Evolutionary conservation across 2,113 vertebrate species (phyloP).

Genomic region (Channa argus): DNA sequence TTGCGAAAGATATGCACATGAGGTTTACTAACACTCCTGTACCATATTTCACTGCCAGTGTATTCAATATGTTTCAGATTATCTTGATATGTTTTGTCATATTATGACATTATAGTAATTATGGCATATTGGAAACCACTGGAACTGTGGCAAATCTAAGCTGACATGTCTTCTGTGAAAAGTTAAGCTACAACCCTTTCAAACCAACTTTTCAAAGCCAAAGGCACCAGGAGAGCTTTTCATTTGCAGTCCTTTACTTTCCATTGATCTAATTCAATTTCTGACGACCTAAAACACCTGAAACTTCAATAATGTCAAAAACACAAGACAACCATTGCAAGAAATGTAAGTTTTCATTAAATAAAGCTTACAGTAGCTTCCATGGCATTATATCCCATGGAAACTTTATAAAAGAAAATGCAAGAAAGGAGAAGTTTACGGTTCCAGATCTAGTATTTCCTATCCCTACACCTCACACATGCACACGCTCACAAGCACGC

Average conservation of each 20-base stretch:
- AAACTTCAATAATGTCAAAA: neutral
- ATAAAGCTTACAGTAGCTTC: constrained; percentile 26
- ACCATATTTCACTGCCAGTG: too few relatives aligned
- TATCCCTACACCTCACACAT: constrained; percentile 7
- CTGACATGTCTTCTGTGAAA: neutral
- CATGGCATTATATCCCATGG: constrained; percentile 31
- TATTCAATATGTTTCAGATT: too few relatives aligned
- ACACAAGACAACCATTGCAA: neutral
- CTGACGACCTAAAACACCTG: neutral
- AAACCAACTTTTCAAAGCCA: neutral
- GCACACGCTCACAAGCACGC: constrained; percentile 1
- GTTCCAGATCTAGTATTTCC: constrained; percentile 16
- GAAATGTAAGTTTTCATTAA: constrained; percentile 11
- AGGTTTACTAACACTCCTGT: too few relatives aligned
- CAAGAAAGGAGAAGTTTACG: constrained; percentile 51
- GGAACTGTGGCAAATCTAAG: neutral
- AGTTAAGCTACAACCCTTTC: neutral
- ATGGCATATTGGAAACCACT: neutral
- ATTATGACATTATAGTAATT: neutral
- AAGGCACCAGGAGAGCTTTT: neutral
- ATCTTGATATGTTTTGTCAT: neutral
- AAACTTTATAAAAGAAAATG: constrained; percentile 36
- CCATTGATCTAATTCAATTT: neutral
- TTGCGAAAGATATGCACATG: too few relatives aligned
- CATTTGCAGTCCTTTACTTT: neutral